A percentile compares a stretch with the other conserved stretches of the same genome.
Evolutionary conservation across 2,888 invertebrate genomes (phyloP).

Genomic region (Taphrorychus bicolor): DNA sequence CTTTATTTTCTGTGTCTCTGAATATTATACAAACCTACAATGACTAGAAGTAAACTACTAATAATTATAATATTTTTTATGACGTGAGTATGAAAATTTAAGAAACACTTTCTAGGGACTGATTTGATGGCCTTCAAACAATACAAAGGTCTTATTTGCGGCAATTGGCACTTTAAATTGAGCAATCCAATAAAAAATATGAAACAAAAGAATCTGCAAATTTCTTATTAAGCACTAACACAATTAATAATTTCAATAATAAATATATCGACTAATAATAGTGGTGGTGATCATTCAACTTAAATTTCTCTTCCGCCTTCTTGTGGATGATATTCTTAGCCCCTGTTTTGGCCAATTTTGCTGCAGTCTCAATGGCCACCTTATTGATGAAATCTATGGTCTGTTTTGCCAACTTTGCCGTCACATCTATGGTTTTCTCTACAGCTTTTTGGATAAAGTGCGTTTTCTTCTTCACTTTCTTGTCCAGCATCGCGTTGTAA

Average conservation of each 20-base stretch:
- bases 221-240: neutral
- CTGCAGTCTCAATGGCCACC: conserved; percentile 31
- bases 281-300: neutral
- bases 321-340: conserved; percentile 28
- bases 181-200: neutral
- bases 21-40: neutral
- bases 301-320: conserved; percentile 18
- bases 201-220: too few relatives aligned
- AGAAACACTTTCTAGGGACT: neutral
- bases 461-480: conserved; percentile 25
- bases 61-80: neutral
- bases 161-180: neutral
- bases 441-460: conserved; percentile 24
- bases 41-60: neutral
- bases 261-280: neutral
- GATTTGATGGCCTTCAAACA: too few relatives aligned
- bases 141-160: neutral
- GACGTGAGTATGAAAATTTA: neutral
- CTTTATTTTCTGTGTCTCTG: neutral
- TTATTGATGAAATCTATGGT: conserved; percentile 30
- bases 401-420: conserved; percentile 25
- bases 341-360: conserved; percentile 31
- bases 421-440: conserved; percentile 34
- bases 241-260: neutral
- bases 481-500: conserved; percentile 30